Evolutionary conservation across 2,113 vertebrate genomes (phyloP).

Genomic region (Protobothrops mucrosquamatus): DNA sequence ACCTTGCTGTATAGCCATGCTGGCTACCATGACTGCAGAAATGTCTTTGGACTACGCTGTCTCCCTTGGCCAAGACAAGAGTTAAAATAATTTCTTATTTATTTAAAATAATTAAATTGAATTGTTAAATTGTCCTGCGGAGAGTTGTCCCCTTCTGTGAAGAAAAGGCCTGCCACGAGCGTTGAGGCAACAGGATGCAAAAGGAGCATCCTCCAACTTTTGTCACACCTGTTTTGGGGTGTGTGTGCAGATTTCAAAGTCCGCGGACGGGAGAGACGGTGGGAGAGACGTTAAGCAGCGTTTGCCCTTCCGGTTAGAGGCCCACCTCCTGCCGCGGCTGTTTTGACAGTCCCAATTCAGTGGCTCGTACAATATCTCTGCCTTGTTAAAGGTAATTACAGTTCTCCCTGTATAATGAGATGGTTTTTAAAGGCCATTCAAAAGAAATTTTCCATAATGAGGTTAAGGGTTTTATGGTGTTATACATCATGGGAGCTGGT

Average conservation of each 20-base stretch:
- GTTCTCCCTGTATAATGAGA: conserved; percentile 74
- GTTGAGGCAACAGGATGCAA: background rate
- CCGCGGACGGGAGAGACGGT: fast-evolving
- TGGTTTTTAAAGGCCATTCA: conserved; percentile 78
- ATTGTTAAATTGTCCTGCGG: background rate
- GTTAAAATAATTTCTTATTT: background rate
- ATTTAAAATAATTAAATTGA: background rate
- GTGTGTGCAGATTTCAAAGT: conserved; percentile 7
- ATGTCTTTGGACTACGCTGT: too few relatives aligned
- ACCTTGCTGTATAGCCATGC: too few relatives aligned
- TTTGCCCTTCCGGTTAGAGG: conserved; percentile 38
- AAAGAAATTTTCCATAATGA: conserved; percentile 76
- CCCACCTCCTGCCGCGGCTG: conserved; percentile 32
- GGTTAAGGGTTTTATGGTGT: conserved; percentile 74
- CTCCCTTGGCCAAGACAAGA: background rate
- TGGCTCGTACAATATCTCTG: conserved; percentile 62
- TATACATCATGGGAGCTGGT: conserved; percentile 70
- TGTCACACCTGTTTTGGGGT: background rate
- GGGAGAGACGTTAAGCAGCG: conserved; percentile 20
- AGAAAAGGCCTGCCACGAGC: background rate
- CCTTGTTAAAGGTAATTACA: conserved; percentile 73
- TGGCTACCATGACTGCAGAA: too few relatives aligned
- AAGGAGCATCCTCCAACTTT: background rate
- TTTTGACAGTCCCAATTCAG: conserved; percentile 59
- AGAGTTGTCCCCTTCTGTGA: background rate